Evolutionary conservation across 2,797 vertebrate species (phyloP).

Genomic region (Eulemur albifrons): DNA sequence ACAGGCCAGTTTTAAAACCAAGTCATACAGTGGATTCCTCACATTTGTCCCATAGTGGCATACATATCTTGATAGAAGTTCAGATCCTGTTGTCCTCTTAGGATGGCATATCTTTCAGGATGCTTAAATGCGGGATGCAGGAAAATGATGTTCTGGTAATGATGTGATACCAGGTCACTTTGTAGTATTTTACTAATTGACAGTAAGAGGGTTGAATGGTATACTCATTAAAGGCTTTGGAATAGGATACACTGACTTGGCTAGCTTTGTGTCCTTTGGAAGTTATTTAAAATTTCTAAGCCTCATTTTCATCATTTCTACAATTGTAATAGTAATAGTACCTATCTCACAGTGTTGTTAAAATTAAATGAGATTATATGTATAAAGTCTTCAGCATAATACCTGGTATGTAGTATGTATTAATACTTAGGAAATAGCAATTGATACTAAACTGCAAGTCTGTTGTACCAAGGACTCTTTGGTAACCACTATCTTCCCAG

Average conservation of each 20-base stretch:
- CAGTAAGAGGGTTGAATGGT: not conserved
- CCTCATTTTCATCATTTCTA: conserved; percentile 18
- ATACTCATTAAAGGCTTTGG: not conserved
- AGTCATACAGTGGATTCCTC: not conserved
- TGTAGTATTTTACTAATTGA: not conserved
- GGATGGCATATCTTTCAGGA: not conserved
- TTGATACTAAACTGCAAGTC: not conserved
- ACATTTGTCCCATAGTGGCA: not conserved
- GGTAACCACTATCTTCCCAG: not conserved
- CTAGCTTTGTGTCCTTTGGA: not conserved
- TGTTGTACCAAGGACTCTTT: not conserved
- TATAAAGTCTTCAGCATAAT: not conserved
- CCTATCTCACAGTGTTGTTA: not conserved
- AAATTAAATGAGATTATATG: conserved; percentile 10
- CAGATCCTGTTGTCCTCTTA: not conserved
- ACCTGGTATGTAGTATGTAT: not conserved
- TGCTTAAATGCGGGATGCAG: not conserved
- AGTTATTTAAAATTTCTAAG: conserved; percentile 5
- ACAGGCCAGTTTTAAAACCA: not conserved
- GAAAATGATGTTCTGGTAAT: not conserved
- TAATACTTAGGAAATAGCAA: not conserved
- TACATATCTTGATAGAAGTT: not conserved
- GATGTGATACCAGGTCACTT: not conserved
- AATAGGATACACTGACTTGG: not conserved
- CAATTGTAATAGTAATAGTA: not conserved